These are phyloP conservation scores for Sus scrofa DNA, from an alignment of 2,113 vertebrate species.

Conservation along the genomic window DNA sequence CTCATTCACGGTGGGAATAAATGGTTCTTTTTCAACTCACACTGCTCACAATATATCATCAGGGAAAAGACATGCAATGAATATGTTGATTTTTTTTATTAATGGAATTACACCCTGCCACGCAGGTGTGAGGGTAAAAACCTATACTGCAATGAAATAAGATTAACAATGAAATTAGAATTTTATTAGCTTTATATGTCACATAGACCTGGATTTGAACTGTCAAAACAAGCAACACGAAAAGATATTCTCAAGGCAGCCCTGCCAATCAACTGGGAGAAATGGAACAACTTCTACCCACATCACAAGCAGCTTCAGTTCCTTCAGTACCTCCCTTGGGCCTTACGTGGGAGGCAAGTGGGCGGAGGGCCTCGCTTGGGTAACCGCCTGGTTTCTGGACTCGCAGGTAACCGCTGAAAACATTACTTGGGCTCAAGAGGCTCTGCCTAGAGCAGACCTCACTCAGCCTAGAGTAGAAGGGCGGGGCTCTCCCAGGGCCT, in stretches of 20 bases:
- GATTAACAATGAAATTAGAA: slow-evolving; percentile 91
- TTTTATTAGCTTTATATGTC: slow-evolving; percentile 88
- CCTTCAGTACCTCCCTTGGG: slow-evolving; percentile 57
- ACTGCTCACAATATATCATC: slow-evolving; percentile 96
- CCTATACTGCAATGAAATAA: slow-evolving; percentile 89
- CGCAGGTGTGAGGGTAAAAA: slow-evolving; percentile 95
- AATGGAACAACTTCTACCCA: slow-evolving; percentile 67
- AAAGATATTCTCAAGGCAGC: slow-evolving; percentile 79
- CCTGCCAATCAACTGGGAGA: slow-evolving; percentile 80
- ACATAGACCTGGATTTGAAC: slow-evolving; percentile 87
- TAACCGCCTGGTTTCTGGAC: neutral
- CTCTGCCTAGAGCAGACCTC: neutral
- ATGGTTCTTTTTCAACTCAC: slow-evolving; percentile 95
- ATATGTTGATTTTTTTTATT: slow-evolving; percentile 98
- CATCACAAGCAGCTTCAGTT: slow-evolving; percentile 75
- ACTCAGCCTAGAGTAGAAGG: too few species aligned
- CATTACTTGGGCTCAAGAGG: accelerated
- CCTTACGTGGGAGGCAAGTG: slow-evolving; percentile 6
- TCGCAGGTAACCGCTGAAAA: neutral
- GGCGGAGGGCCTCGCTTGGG: neutral
- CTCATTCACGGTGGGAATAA: slow-evolving; percentile 96
- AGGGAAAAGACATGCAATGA: slow-evolving; percentile 96
- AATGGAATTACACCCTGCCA: slow-evolving; percentile 96
- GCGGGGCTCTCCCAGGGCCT: neutral
- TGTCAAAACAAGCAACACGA: slow-evolving; percentile 89